These are phyloP conservation scores for Malacoctenus gilli DNA, from an alignment of 2,797 vertebrate species.

Conservation along the genomic window DNA sequence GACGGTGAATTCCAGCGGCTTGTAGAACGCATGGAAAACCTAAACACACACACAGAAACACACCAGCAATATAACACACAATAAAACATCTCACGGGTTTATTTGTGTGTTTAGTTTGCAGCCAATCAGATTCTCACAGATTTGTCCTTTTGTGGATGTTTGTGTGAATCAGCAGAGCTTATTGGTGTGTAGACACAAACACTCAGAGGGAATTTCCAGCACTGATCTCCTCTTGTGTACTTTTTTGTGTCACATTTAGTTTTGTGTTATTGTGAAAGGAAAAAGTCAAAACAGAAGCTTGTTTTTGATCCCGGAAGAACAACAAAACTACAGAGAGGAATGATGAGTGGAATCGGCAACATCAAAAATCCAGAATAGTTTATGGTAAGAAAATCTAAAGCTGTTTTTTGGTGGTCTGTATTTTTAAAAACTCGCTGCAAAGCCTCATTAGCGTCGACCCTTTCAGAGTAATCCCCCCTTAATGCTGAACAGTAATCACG, in stretches of 20 bases:
- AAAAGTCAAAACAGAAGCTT: background rate
- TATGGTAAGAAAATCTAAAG: no score
- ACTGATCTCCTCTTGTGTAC: background rate
- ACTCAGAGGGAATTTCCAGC: constrained; percentile 1
- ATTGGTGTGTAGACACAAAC: constrained; percentile 5
- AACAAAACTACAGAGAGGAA: no score
- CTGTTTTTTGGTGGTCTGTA: background rate
- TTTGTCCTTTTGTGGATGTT: background rate
- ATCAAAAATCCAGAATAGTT: no score
- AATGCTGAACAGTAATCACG: no score
- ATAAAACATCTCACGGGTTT: background rate
- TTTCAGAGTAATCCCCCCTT: background rate
- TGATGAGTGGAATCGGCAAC: no score
- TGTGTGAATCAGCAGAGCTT: constrained; percentile 16
- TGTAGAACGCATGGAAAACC: constrained; percentile 96
- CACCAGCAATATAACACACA: background rate
- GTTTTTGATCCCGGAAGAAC: no score
- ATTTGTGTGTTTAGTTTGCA: background rate
- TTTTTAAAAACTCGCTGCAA: no score
- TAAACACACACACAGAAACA: constrained; percentile 58
- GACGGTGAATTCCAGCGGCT: constrained; percentile 92
- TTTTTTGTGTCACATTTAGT: background rate
- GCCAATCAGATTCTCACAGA: background rate
- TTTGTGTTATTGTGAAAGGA: background rate
- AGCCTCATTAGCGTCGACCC: background rate